These are phyloP conservation scores for Sphenopsis melanotis DNA, from an alignment of 2,797 vertebrate species.

Conservation along the genomic window DNA sequence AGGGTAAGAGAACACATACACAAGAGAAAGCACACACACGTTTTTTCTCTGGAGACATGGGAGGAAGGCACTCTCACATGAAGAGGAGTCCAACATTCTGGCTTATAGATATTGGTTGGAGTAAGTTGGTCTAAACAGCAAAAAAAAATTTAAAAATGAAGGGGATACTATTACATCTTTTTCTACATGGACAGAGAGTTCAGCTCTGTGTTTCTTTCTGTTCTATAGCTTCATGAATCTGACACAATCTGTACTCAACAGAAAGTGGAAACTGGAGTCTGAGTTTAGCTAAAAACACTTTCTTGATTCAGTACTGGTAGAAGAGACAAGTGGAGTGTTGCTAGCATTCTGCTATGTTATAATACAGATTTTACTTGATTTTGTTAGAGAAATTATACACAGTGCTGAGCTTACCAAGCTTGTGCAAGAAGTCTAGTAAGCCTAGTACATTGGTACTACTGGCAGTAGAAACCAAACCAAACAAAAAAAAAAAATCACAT, in stretches of 20 bases:
- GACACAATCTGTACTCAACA: neutral
- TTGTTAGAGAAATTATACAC: neutral
- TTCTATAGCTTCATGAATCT: neutral
- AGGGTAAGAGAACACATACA: neutral
- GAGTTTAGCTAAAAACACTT: neutral
- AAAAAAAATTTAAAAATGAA: neutral
- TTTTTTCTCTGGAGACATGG: neutral
- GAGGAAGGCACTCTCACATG: neutral
- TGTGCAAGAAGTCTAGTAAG: neutral
- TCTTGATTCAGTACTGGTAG: neutral
- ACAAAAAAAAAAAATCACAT: too few relatives aligned
- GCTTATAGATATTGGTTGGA: neutral
- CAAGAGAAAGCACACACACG: neutral
- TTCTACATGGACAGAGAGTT: neutral
- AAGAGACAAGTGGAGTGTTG: neutral
- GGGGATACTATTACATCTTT: neutral
- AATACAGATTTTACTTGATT: neutral
- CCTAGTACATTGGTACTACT: neutral
- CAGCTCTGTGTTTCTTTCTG: neutral
- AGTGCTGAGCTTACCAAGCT: neutral
- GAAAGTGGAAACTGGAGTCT: neutral
- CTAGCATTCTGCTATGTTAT: neutral
- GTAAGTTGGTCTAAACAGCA: neutral
- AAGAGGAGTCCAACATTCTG: neutral
- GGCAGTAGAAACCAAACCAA: neutral